Evolutionary conservation across 2,888 invertebrate species (phyloP).

Genomic region (Heliothis peltigera): DNA sequence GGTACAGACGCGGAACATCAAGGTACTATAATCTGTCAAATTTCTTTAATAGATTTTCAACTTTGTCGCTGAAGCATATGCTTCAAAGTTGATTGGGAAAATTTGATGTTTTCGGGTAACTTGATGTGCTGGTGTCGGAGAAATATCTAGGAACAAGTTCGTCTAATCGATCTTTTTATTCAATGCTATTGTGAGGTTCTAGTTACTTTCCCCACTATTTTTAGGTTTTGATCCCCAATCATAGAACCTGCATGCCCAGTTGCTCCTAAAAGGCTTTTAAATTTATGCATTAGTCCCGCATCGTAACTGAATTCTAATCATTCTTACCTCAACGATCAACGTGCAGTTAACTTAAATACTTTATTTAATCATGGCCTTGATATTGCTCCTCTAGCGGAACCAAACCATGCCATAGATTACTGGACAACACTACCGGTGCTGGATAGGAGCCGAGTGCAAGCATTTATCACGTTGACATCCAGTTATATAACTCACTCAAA

Average conservation of each 20-base stretch:
- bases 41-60: too few relatives aligned
- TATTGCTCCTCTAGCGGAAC: slow-evolving; percentile 13
- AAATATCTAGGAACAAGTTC: too few relatives aligned
- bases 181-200: too few relatives aligned
- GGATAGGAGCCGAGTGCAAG: slow-evolving; percentile 1
- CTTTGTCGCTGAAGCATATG: too few relatives aligned
- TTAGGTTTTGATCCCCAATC: not conserved
- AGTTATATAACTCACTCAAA: slow-evolving; percentile 6
- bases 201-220: too few relatives aligned
- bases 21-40: too few relatives aligned
- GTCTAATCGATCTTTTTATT: too few relatives aligned
- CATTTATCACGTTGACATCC: slow-evolving; percentile 30
- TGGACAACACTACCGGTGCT: not conserved
- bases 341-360: not conserved
- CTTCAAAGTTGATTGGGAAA: too few relatives aligned
- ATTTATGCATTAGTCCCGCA: not conserved
- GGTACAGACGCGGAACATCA: too few relatives aligned
- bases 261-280: not conserved
- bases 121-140: too few relatives aligned
- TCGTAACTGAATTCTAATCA: slow-evolving; percentile 1
- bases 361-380: slow-evolving; percentile 35
- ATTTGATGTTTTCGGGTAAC: too few relatives aligned
- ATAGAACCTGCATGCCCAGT: not conserved
- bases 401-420: slow-evolving; percentile 22
- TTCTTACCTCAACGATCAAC: not conserved